Conservation (phyloP, 2,113 vertebrate species). For the Siniperca chuatsi region DNA sequence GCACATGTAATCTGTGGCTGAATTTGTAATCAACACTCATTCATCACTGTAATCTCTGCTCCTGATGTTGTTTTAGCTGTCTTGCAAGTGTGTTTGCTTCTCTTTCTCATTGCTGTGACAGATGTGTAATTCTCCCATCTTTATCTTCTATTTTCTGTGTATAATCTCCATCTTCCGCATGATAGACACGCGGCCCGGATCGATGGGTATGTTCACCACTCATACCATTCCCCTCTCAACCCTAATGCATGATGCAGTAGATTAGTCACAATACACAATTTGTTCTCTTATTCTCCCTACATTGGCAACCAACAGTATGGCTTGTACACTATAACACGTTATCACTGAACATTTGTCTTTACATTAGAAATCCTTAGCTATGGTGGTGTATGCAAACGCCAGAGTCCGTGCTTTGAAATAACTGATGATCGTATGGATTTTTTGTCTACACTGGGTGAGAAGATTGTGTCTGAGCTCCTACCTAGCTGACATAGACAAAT, state of each 20-base stretch:
- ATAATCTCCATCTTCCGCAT: slow-evolving; percentile 74
- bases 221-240: slow-evolving; percentile 55
- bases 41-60: slow-evolving; percentile 32
- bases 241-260: slow-evolving; percentile 44
- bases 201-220: slow-evolving; percentile 86
- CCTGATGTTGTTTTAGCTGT: slow-evolving; percentile 25
- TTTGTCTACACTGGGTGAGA: slow-evolving; percentile 12
- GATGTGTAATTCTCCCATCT: slow-evolving; percentile 70
- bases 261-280: slow-evolving; percentile 4
- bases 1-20: slow-evolving; percentile 15
- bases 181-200: slow-evolving; percentile 85
- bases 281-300: neutral
- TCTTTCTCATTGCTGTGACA: slow-evolving; percentile 40
- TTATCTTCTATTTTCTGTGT: slow-evolving; percentile 79
- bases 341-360: slow-evolving; percentile 22
- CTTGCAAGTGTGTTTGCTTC: slow-evolving; percentile 49
- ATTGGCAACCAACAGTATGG: neutral
- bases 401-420: slow-evolving; percentile 35
- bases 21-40: slow-evolving; percentile 20
- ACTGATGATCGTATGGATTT: slow-evolving; percentile 55
- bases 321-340: neutral
- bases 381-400: slow-evolving; percentile 27
- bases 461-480: slow-evolving; percentile 42
- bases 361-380: slow-evolving; percentile 7
- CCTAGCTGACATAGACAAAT: slow-evolving; percentile 51